phyloP scores from a whole-genome alignment of 2,113 vertebrate species.

The Corythaeola cristata region DNA sequence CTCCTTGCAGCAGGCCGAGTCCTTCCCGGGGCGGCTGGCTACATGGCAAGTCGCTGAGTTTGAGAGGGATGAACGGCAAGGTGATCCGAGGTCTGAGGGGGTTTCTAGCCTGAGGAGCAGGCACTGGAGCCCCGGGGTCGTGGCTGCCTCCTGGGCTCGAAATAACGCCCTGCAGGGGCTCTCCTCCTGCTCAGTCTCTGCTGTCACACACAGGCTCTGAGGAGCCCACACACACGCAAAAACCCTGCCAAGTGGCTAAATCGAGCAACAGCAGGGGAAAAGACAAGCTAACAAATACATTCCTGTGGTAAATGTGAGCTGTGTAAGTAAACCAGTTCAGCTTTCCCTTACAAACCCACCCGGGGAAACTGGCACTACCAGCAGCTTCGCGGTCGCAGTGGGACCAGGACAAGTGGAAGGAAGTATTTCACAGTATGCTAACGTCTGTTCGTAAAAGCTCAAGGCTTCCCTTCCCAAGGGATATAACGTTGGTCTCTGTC shows the following conservation, averaged over 20 bases:
- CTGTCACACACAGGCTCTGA: rapidly evolving
- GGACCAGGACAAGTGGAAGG: rapidly evolving
- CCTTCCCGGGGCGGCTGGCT: not conserved
- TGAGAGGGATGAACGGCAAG: not conserved
- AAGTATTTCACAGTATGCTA: rapidly evolving
- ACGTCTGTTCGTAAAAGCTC: rapidly evolving
- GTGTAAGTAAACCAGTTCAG: rapidly evolving
- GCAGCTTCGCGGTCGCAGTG: rapidly evolving
- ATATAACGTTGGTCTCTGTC: rapidly evolving
- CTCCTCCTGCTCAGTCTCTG: rapidly evolving
- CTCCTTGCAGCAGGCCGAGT: not conserved
- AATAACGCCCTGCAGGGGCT: not conserved
- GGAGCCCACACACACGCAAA: rapidly evolving
- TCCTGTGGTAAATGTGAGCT: rapidly evolving
- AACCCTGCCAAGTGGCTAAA: rapidly evolving
- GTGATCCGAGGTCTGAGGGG: not conserved
- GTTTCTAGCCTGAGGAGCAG: not conserved
- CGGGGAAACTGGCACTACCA: rapidly evolving
- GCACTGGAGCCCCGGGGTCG: not conserved
- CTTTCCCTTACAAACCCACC: rapidly evolving
- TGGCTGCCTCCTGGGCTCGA: not conserved
- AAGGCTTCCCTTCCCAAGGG: too few relatives aligned
- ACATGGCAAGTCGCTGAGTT: rapidly evolving
- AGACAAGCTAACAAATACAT: rapidly evolving
- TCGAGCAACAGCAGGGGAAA: rapidly evolving